Evolutionary conservation across 2,888 invertebrate species (phyloP), one percentile per base, ranked within the genome.

Genomic region (Pseudeuparius sepicola): DNA sequence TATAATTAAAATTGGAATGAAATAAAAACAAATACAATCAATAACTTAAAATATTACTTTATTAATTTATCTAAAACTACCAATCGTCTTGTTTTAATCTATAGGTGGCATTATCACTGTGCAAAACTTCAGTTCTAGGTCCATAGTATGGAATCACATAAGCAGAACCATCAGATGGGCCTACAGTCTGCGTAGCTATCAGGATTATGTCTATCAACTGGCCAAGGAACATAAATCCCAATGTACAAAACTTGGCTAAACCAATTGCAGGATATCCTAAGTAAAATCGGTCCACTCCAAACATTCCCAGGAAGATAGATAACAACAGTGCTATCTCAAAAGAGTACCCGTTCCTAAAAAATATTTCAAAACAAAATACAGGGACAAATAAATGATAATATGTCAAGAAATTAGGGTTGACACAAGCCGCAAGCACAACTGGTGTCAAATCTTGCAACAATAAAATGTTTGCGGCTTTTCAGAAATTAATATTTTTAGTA

Each of bases 211-310:
- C 98, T 41, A 93, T 67, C 16, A 98, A 67, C 62, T 97, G 96
- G 30, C 94, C 89, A 16, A 98, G 68, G 56, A 97, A 93, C 75
- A 97, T 83, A 57, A 96, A 96, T 10, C 97, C 97, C 35, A 96
- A 66, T 1, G 97, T 96, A 56, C 93, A 90, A 43, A 97, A 73
- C 62, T 98, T 97, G 14, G 94, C 76, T 41, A 96, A 64, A 1
- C 96, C 97, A 46, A 97, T 76, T 1, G 92, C 96, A 33, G 92
- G 93, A 61, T 97, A 97, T 15, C 98, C 98, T n/a, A 98, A 69
- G 57, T 98, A 98, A 64, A 98, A 96, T 40, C 98, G 70, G 60
- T 98, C 98, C 14, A 89, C 72, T 11, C 98, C 98, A 66, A 98
- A 90, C 88, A 96, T 93, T 15, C 98, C 98, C 37, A 97, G 68